phyloP scores from a whole-genome alignment of 2,888 invertebrate genomes.

The Hyposoter dolosus region DNA sequence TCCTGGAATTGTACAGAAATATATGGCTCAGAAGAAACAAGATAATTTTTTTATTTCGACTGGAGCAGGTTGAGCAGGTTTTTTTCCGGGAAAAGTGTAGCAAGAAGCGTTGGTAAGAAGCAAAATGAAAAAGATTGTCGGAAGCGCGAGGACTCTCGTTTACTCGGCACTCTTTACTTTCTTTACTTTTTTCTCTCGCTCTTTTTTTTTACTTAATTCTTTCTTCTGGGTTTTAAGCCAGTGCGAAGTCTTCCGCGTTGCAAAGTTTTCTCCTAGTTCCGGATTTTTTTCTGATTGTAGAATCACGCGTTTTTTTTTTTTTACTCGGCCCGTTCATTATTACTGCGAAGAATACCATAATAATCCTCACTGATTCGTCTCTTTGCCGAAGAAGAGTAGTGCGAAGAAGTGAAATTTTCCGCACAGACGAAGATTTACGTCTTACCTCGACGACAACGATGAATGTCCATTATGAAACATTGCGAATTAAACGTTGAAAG shows the following conservation, averaged over 20 bases:
- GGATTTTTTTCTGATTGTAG: constrained; percentile 24
- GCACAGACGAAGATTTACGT: background rate
- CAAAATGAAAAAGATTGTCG: constrained; percentile 34
- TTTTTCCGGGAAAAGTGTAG: background rate
- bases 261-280: constrained; percentile 38
- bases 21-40: background rate
- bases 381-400: background rate
- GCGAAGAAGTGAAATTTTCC: constrained; percentile 1
- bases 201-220: constrained; percentile 12
- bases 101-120: constrained; percentile 23
- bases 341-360: constrained; percentile 36
- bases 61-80: background rate
- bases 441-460: constrained; percentile 6
- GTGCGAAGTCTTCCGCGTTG: constrained; percentile 37
- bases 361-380: constrained; percentile 50
- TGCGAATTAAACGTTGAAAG: background rate
- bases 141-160: constrained; percentile 21
- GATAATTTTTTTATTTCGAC: constrained; percentile 15
- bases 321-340: constrained; percentile 22
- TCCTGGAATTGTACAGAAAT: constrained; percentile 7
- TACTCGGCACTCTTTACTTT: constrained; percentile 3
- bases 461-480: background rate
- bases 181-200: background rate
- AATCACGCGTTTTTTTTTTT: constrained; percentile 17
- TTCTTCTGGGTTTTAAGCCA: background rate